Conservation (phyloP, 2,797 vertebrate species). For the Alca torda region DNA sequence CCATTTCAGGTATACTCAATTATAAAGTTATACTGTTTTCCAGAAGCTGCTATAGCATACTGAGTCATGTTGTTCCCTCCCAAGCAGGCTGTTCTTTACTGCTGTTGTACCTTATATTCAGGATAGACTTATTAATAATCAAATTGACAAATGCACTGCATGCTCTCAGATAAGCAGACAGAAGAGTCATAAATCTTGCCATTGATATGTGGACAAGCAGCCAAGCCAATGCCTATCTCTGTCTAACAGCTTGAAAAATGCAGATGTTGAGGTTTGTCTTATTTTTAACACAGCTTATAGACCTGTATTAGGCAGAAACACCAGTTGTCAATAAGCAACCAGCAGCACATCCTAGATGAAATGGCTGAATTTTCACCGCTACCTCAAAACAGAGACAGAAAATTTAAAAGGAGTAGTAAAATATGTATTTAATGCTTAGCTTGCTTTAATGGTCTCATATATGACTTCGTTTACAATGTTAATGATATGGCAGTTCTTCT, state of each 20-base stretch:
- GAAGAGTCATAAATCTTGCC: conserved; percentile 42
- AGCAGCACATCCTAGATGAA: neutral
- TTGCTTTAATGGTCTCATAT: conserved; percentile 25
- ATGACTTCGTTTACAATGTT: conserved; percentile 26
- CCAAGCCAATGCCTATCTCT: conserved; percentile 39
- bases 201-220: neutral
- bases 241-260: conserved; percentile 41
- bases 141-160: conserved; percentile 4
- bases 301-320: neutral
- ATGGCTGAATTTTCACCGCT: neutral
- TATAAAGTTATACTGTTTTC: neutral
- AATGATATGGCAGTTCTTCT: neutral
- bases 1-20: neutral
- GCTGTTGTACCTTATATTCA: neutral
- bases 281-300: neutral
- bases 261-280: neutral
- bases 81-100: neutral
- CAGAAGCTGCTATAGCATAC: neutral
- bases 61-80: neutral
- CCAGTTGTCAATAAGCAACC: neutral
- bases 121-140: conserved; percentile 5
- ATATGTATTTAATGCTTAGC: neutral
- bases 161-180: conserved; percentile 31
- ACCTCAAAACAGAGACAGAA: neutral
- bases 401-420: conserved; percentile 14